A percentile compares a stretch with the other conserved stretches of the same genome.
Conservation (phyloP, 2,797 vertebrate species). For the Sparidentex hasta region DNA sequence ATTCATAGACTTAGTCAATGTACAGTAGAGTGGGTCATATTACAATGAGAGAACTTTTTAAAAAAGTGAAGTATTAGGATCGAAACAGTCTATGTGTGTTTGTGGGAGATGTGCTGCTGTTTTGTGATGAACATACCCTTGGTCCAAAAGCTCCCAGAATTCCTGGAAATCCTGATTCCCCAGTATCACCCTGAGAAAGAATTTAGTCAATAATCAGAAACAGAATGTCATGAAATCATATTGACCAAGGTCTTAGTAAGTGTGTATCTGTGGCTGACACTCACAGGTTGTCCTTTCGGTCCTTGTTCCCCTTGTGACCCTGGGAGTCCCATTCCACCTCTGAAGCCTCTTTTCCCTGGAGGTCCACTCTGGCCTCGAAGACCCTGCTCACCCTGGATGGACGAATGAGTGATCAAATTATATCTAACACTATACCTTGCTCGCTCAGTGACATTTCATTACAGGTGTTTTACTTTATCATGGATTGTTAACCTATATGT, state of each 20-base stretch:
- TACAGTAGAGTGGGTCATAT: neutral
- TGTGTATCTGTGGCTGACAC: conserved; percentile 64
- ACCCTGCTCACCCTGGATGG: conserved; percentile 92
- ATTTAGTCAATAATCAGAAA: conserved; percentile 24
- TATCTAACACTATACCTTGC: neutral
- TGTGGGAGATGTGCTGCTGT: neutral
- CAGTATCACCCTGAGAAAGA: conserved; percentile 90
- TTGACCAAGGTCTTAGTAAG: too few relatives aligned
- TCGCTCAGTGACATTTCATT: neutral
- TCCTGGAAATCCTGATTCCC: conserved; percentile 94
- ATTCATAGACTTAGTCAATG: neutral
- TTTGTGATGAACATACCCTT: conserved; percentile 86
- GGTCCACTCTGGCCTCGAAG: conserved; percentile 91
- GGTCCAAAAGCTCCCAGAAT: conserved; percentile 94
- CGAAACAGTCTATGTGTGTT: neutral
- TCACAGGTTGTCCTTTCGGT: conserved; percentile 93
- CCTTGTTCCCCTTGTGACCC: conserved; percentile 91
- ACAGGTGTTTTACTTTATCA: neutral
- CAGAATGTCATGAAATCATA: neutral
- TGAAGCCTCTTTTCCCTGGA: conserved; percentile 92
- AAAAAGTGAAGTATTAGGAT: neutral
- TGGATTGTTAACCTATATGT: neutral
- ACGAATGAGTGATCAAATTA: conserved; percentile 30
- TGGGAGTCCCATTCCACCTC: conserved; percentile 91
- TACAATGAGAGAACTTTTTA: neutral